phyloP scores from a whole-genome alignment of 2,888 invertebrate genomes.

The Drosophila villosipedis region DNA sequence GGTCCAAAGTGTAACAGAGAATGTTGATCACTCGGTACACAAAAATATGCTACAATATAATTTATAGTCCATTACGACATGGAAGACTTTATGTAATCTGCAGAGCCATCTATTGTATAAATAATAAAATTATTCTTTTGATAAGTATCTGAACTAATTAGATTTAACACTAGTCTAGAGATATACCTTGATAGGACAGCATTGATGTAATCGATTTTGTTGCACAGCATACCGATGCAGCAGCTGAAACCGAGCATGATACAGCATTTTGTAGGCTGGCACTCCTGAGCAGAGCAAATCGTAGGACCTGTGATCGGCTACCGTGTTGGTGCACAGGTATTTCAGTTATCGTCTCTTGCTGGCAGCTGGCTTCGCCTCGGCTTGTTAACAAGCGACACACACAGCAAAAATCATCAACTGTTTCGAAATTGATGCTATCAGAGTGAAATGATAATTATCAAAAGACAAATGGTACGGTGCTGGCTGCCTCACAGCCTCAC shows the following conservation, averaged over 20 bases:
- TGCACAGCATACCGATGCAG: background rate
- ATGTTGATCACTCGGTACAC: background rate
- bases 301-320: constrained; percentile 47
- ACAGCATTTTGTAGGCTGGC: constrained; percentile 38
- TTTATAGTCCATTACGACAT: background rate
- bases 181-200: background rate
- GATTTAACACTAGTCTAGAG: background rate
- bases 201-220: constrained; percentile 1
- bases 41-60: constrained; percentile 30
- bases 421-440: constrained; percentile 77
- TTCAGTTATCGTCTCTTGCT: constrained; percentile 65
- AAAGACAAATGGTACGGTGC: constrained; percentile 72
- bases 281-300: constrained; percentile 28
- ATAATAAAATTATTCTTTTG: background rate
- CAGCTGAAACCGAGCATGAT: constrained; percentile 59
- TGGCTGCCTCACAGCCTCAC: constrained; percentile 25
- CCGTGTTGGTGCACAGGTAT: constrained; percentile 66
- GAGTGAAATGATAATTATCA: constrained; percentile 76
- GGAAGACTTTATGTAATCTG: background rate
- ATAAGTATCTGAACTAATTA: background rate
- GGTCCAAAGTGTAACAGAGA: background rate
- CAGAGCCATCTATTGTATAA: background rate
- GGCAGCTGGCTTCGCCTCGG: constrained; percentile 49
- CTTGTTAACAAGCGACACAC: constrained; percentile 78
- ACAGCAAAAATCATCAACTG: constrained; percentile 78